Percentiles rank a stretch among this genome's conserved stretches.
Conservation (phyloP, 2,888 invertebrate species). For the Cheilosia pagana region DNA sequence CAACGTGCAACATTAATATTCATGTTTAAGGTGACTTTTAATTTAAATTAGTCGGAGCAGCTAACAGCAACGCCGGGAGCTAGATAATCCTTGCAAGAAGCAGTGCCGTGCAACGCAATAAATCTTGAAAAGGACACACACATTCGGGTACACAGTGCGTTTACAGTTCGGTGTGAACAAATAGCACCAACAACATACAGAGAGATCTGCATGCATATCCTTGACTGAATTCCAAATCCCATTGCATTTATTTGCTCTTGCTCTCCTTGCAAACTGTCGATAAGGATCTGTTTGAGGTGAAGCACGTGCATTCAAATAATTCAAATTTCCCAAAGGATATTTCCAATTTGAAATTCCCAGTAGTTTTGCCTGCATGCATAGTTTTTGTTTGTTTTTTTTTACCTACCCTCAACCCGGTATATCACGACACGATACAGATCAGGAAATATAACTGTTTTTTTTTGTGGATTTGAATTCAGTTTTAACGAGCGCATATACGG, state of each 20-base stretch:
- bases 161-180: slow-evolving; percentile 62
- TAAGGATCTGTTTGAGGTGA: slow-evolving; percentile 70
- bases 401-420: slow-evolving; percentile 19
- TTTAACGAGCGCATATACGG: slow-evolving; percentile 62
- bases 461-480: slow-evolving; percentile 64
- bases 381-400: slow-evolving; percentile 48
- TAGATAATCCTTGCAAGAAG: slow-evolving; percentile 54
- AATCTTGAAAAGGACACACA: slow-evolving; percentile 67
- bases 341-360: slow-evolving; percentile 63
- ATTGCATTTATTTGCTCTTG: slow-evolving; percentile 70
- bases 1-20: slow-evolving; percentile 77
- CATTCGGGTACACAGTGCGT: not conserved
- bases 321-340: slow-evolving; percentile 73
- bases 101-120: slow-evolving; percentile 40
- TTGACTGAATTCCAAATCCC: slow-evolving; percentile 70
- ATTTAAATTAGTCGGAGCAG: slow-evolving; percentile 72
- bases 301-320: slow-evolving; percentile 66
- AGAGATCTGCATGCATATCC: slow-evolving; percentile 65
- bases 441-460: slow-evolving; percentile 48
- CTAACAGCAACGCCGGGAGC: slow-evolving; percentile 12
- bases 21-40: slow-evolving; percentile 77
- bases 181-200: slow-evolving; percentile 50
- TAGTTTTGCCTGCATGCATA: slow-evolving; percentile 34
- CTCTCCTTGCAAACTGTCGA: slow-evolving; percentile 68
- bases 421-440: slow-evolving; percentile 54